These are phyloP conservation scores for Acutogordius australiensis DNA, from an alignment of 2,888 invertebrate genomes.

Conservation along the genomic window DNA sequence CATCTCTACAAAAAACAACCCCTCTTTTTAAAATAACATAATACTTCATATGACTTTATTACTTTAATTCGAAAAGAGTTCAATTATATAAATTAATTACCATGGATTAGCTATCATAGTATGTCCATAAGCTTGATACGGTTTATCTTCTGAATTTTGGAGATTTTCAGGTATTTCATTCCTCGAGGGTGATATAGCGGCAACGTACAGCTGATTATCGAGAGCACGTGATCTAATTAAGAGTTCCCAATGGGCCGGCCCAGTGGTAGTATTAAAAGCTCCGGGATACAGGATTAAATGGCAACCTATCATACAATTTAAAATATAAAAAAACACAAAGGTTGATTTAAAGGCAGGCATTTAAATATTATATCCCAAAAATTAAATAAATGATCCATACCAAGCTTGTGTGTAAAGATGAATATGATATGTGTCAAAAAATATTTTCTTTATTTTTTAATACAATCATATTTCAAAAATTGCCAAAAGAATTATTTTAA, in stretches of 20 bases:
- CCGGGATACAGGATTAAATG: slow-evolving; percentile 61
- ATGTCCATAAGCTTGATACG: slow-evolving; percentile 64
- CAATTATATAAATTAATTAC: no score
- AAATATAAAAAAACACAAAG: no score
- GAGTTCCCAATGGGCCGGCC: slow-evolving; percentile 67
- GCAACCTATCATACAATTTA: slow-evolving; percentile 33
- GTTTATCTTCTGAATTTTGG: slow-evolving; percentile 35
- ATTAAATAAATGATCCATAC: neutral
- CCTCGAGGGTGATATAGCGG: slow-evolving; percentile 51
- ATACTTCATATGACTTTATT: no score
- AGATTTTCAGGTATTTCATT: no score
- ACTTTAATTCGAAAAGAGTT: no score
- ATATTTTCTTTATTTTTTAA: no score
- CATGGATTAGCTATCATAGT: slow-evolving; percentile 52
- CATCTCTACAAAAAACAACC: no score
- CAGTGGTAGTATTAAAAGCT: slow-evolving; percentile 83
- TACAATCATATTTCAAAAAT: no score
- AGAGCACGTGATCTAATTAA: slow-evolving; percentile 47
- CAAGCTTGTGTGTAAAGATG: neutral
- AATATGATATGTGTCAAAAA: neutral
- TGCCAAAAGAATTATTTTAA: no score
- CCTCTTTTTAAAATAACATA: no score
- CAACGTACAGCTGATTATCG: slow-evolving; percentile 58
- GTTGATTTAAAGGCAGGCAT: no score
- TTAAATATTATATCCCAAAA: no score